These are phyloP conservation scores for Naso thynnoides DNA, from an alignment of 2,797 vertebrate genomes.

Conservation along the genomic window DNA sequence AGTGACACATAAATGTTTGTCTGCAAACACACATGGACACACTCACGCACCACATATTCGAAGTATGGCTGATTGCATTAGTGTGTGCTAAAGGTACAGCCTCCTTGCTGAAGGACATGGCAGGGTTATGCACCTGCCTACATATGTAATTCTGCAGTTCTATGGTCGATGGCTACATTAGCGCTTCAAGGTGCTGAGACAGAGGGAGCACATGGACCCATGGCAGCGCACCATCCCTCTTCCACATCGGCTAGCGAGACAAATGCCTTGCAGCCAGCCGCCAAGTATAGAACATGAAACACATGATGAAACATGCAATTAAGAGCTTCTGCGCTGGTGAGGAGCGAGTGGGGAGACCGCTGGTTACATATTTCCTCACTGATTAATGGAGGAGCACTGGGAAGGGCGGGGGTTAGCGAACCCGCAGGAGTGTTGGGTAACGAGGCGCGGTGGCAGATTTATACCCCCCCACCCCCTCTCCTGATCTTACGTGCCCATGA, in stretches of 20 bases:
- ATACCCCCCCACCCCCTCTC: conserved; percentile 59
- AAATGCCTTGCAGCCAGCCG: conserved; percentile 77
- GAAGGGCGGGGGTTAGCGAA: conserved; percentile 74
- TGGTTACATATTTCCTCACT: conserved; percentile 79
- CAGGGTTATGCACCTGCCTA: conserved; percentile 59
- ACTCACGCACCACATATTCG: background rate
- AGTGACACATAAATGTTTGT: conserved; percentile 4
- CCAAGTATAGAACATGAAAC: conserved; percentile 80
- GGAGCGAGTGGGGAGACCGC: conserved; percentile 63
- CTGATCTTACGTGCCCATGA: conserved; percentile 69
- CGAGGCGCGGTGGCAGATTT: conserved; percentile 82
- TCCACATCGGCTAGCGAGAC: conserved; percentile 69
- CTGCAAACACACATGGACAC: conserved; percentile 20
- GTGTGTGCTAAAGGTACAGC: conserved; percentile 45
- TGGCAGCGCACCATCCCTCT: conserved; percentile 66
- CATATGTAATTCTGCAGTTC: conserved; percentile 54
- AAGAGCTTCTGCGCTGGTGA: conserved; percentile 73
- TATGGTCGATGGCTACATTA: conserved; percentile 63
- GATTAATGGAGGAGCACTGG: conserved; percentile 80
- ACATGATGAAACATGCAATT: conserved; percentile 86
- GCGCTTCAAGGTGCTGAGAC: conserved; percentile 51
- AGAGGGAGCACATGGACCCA: conserved; percentile 45
- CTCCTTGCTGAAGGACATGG: conserved; percentile 63
- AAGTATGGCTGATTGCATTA: background rate
- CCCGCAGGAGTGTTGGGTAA: conserved; percentile 76